phyloP scores from a whole-genome alignment of 2,888 invertebrate species.

The Hirtodrosophila confusa region DNA sequence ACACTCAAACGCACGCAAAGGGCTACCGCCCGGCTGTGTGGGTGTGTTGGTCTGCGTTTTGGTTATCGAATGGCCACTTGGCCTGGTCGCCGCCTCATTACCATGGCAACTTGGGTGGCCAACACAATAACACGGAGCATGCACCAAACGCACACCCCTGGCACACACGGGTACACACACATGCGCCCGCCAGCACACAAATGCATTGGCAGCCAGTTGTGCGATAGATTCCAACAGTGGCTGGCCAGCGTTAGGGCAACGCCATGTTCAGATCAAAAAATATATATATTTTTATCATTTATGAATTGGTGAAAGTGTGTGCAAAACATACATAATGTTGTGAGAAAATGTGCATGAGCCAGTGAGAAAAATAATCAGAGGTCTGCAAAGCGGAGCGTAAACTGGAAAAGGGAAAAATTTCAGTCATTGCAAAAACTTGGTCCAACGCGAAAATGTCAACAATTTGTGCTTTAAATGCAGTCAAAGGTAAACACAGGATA shows the following conservation, averaged over 20 bases:
- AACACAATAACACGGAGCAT: constrained; percentile 78
- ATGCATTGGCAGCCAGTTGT: constrained; percentile 61
- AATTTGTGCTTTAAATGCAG: constrained; percentile 48
- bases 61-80: constrained; percentile 49
- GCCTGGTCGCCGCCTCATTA: constrained; percentile 32
- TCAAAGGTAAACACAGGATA: constrained; percentile 45
- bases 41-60: constrained; percentile 13
- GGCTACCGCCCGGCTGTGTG: constrained; percentile 3
- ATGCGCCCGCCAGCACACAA: constrained; percentile 7
- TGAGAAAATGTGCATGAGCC: constrained; percentile 17
- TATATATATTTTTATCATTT: constrained; percentile 19
- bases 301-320: constrained; percentile 31
- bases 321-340: constrained; percentile 17
- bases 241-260: constrained; percentile 33
- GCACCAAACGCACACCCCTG: constrained; percentile 62
- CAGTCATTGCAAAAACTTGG: constrained; percentile 4
- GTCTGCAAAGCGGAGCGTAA: not conserved
- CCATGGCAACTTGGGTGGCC: constrained; percentile 71
- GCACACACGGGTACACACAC: constrained; percentile 12
- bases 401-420: constrained; percentile 4
- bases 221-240: constrained; percentile 64
- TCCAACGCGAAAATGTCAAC: constrained; percentile 56
- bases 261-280: constrained; percentile 11
- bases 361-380: not conserved
- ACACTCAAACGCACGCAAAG: constrained; percentile 40